Evolutionary conservation across 2,113 vertebrate species (phyloP).

Genomic region (Sapajus apella): DNA sequence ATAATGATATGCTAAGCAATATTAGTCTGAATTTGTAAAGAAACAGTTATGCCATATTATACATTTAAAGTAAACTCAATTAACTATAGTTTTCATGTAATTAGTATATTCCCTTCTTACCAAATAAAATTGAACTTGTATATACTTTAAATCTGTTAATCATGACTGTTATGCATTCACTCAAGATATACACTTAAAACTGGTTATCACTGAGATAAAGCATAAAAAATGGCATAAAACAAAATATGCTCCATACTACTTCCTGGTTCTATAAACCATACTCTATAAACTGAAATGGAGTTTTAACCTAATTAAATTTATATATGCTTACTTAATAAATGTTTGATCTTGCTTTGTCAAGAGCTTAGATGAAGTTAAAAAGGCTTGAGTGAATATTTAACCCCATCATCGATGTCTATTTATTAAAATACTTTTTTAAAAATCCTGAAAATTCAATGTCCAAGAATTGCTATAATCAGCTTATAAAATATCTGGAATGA

Average conservation of each 20-base stretch:
- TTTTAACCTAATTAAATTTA: neutral
- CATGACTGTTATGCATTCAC: neutral
- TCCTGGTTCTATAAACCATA: neutral
- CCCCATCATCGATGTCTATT: neutral
- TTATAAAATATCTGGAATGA: neutral
- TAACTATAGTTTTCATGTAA: neutral
- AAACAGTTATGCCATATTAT: neutral
- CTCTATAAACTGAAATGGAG: neutral
- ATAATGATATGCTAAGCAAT: neutral
- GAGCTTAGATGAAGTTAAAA: neutral
- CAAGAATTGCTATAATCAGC: neutral
- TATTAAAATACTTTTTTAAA: conserved; percentile 9
- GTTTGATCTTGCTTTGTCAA: neutral
- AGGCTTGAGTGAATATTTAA: neutral
- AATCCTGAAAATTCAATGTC: neutral
- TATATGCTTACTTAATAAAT: neutral
- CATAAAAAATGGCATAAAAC: neutral
- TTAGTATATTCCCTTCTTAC: neutral
- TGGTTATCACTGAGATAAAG: neutral
- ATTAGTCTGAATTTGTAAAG: neutral
- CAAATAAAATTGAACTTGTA: neutral
- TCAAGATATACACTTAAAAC: neutral
- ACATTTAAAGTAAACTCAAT: neutral
- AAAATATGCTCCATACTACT: neutral
- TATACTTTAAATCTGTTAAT: neutral